These are phyloP conservation scores for Phyllostomus hastatus DNA, from an alignment of 2,113 vertebrate species.

Conservation along the genomic window DNA sequence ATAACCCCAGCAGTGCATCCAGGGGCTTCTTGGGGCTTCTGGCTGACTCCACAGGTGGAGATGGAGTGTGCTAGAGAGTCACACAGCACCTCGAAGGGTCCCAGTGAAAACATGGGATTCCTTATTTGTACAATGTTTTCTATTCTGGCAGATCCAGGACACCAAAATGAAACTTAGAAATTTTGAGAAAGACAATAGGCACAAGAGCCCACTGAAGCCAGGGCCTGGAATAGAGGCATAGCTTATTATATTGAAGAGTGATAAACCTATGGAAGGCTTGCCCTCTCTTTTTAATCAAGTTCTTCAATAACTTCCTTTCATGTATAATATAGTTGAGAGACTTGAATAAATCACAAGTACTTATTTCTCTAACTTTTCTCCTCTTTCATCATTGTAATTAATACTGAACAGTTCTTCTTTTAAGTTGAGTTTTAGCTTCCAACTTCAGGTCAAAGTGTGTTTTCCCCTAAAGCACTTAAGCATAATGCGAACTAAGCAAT, in stretches of 20 bases:
- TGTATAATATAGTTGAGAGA: background rate
- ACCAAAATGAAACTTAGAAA: background rate
- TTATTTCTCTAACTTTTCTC: background rate
- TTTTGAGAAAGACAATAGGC: background rate
- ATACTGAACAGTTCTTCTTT: background rate
- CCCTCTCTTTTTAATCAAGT: background rate
- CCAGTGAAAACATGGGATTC: background rate
- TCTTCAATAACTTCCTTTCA: background rate
- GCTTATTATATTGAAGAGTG: background rate
- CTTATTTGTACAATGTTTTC: background rate
- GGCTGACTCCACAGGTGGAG: background rate
- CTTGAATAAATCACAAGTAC: background rate
- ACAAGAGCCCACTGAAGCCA: background rate
- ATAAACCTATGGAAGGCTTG: background rate
- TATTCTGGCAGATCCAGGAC: background rate
- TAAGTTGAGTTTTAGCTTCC: conserved; percentile 8
- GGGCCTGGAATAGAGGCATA: background rate
- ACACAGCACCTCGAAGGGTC: background rate
- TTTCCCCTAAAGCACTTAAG: conserved; percentile 14
- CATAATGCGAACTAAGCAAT: background rate
- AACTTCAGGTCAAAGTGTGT: background rate
- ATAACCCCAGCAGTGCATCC: background rate
- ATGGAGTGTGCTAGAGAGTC: background rate
- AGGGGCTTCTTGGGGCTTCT: background rate
- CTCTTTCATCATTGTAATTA: background rate